A percentile compares a stretch with the other conserved stretches of the same genome.
Conservation (phyloP, 30 jellyfish, hydroid and myxozoan species). For the Clytia hemisphaerica region DNA sequence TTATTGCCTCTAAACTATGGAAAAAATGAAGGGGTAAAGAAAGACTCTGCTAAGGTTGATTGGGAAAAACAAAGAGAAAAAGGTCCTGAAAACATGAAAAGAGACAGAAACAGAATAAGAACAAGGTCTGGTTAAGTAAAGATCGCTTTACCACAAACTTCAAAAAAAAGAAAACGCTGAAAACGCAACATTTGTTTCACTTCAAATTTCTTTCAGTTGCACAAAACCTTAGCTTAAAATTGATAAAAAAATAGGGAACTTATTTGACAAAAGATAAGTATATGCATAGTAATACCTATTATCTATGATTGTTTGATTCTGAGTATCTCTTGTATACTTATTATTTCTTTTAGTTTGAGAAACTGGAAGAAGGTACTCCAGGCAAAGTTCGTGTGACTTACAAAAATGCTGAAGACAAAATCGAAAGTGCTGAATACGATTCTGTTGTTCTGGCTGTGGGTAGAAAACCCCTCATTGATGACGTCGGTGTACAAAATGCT, state of each 20-base stretch:
- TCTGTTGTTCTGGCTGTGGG: conserved; percentile 83
- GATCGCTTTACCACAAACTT: too few relatives aligned
- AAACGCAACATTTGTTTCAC: too few relatives aligned
- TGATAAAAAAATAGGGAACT: too few relatives aligned
- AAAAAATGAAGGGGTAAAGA: too few relatives aligned
- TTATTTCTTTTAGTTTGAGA: conserved; percentile 48
- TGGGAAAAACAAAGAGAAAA: too few relatives aligned
- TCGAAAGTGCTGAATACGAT: conserved; percentile 53
- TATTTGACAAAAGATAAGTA: too few relatives aligned
- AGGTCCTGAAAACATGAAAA: not conserved
- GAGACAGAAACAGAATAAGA: not conserved
- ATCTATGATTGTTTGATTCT: not conserved
- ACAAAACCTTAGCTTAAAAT: too few relatives aligned
- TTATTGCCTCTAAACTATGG: conserved; percentile 3
- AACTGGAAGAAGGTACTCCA: conserved; percentile 60
- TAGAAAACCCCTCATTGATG: conserved; percentile 70
- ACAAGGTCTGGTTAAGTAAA: too few relatives aligned
- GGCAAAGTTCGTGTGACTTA: conserved; percentile 63
- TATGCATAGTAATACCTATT: not conserved
- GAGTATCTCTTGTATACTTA: not conserved
- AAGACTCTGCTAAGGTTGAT: too few relatives aligned
- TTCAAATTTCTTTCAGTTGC: too few relatives aligned
- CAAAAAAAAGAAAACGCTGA: too few relatives aligned
- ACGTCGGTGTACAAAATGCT: conserved; percentile 79
- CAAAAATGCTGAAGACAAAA: conserved; percentile 50